A percentile compares a stretch with the other conserved stretches of the same genome.
Evolutionary conservation across 2,797 vertebrate genomes (phyloP).

Genomic region (Phylloscopus collybita): DNA sequence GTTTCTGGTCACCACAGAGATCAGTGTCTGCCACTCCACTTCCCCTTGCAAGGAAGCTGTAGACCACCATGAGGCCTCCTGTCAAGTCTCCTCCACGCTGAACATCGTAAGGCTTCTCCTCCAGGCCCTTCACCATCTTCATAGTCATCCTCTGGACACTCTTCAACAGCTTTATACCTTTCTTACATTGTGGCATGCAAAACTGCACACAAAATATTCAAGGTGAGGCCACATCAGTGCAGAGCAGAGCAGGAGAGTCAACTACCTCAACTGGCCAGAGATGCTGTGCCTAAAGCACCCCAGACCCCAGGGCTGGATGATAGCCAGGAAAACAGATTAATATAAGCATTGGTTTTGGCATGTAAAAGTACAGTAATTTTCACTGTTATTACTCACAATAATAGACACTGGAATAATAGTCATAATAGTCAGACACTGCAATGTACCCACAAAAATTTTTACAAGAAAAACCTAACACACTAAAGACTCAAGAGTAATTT

Average conservation of each 20-base stretch:
- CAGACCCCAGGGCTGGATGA: fast-evolving
- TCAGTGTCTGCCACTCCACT: not conserved
- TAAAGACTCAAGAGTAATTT: not conserved
- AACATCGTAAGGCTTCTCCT: not conserved
- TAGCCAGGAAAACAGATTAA: not conserved
- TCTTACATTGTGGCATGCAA: not conserved
- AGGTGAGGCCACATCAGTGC: not conserved
- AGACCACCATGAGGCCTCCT: fast-evolving
- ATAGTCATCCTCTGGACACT: fast-evolving
- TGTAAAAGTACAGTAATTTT: not conserved
- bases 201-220: not conserved
- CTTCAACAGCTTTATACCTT: not conserved
- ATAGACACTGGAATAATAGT: not conserved
- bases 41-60: not conserved
- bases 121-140: not conserved
- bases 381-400: not conserved
- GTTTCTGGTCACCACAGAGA: not conserved
- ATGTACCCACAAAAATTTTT: not conserved
- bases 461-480: not conserved
- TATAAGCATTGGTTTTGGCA: not conserved
- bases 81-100: not conserved
- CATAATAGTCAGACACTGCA: not conserved
- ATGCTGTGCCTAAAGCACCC: not conserved
- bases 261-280: not conserved
- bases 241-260: not conserved